A percentile compares a stretch with the other conserved stretches of the same genome.
Evolutionary conservation across 2,797 vertebrate species (phyloP).

Genomic region (Limosa lapponica): DNA sequence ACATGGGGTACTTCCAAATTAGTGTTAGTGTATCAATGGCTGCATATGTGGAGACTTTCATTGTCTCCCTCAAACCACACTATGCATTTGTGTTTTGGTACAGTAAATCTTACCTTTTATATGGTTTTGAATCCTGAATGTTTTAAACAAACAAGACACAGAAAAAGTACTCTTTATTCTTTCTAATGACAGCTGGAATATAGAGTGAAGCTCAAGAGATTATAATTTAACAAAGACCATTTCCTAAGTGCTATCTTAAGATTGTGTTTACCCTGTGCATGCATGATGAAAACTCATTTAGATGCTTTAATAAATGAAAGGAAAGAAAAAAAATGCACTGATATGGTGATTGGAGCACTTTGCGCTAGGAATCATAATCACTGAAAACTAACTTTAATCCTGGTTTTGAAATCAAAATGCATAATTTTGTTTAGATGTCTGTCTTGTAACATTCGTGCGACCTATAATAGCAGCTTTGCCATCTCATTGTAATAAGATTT

Average conservation of each 20-base stretch:
- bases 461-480: not conserved
- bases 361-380: not conserved
- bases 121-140: not conserved
- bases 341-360: not conserved
- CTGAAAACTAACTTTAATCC: not conserved
- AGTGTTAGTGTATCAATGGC: not conserved
- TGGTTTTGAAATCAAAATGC: not conserved
- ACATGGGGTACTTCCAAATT: not conserved
- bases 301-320: conserved; percentile 5
- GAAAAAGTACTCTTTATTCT: not conserved
- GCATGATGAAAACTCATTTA: not conserved
- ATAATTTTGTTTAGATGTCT: not conserved
- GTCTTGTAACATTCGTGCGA: not conserved
- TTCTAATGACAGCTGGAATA: not conserved
- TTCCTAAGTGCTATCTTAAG: not conserved
- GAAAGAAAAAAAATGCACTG: not conserved
- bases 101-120: not conserved
- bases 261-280: not conserved
- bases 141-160: not conserved
- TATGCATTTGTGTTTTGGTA: not conserved
- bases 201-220: not conserved
- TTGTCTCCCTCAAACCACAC: not conserved
- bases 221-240: not conserved
- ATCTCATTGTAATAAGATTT: not conserved
- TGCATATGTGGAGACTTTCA: not conserved